Evolutionary conservation across 2,888 invertebrate species (phyloP).

Genomic region (Folsomia manolachei): DNA sequence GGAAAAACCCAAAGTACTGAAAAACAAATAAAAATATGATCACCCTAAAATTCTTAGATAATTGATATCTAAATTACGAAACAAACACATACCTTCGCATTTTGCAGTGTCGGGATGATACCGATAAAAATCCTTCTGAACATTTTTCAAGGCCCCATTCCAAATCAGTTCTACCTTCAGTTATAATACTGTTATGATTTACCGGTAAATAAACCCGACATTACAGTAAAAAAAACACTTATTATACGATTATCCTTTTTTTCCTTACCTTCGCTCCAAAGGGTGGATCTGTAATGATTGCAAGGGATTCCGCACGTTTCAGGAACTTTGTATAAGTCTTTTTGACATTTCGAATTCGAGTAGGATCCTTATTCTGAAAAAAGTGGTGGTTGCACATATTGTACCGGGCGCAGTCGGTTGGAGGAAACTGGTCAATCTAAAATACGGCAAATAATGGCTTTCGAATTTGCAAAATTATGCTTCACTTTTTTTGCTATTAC

Average conservation of each 20-base stretch:
- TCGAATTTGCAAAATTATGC: background rate
- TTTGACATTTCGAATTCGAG: background rate
- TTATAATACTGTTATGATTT: too few species aligned
- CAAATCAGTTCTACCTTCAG: slow-evolving; percentile 30
- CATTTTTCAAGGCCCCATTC: slow-evolving; percentile 25
- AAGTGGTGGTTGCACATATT: slow-evolving; percentile 38
- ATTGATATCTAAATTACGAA: background rate
- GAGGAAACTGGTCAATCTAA: background rate
- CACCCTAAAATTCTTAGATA: background rate
- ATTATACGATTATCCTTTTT: too few species aligned
- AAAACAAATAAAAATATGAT: slow-evolving; percentile 18
- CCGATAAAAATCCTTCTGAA: slow-evolving; percentile 17
- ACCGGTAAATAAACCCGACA: too few species aligned
- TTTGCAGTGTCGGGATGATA: background rate
- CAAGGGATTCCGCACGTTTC: slow-evolving; percentile 11
- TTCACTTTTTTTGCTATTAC: too few species aligned
- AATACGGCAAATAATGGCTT: background rate
- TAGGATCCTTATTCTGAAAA: slow-evolving; percentile 14
- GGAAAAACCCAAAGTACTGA: slow-evolving; percentile 37
- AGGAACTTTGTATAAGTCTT: slow-evolving; percentile 18
- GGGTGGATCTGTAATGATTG: slow-evolving; percentile 30
- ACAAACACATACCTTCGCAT: background rate
- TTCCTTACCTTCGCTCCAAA: slow-evolving; percentile 36
- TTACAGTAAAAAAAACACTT: too few species aligned
- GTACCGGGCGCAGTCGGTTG: slow-evolving; percentile 15